Evolutionary conservation across 2,888 invertebrate genomes (phyloP).

Genomic region (Kryphioiulus occultus): DNA sequence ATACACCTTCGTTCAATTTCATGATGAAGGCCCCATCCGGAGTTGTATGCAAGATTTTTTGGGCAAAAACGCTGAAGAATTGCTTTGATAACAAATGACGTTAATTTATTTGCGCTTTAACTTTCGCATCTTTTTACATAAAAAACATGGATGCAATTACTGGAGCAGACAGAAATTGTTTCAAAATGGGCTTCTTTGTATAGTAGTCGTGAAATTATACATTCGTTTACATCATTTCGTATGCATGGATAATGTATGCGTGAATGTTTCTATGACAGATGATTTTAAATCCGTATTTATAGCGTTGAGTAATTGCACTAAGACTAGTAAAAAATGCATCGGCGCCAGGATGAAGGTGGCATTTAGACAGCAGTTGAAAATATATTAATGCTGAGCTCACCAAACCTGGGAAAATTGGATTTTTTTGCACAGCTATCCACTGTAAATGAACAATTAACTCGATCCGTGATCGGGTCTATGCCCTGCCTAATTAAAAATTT

Average conservation of each 20-base stretch:
- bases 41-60: background rate
- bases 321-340: background rate
- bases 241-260: slow-evolving; percentile 12
- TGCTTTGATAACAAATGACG: background rate
- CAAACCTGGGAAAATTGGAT: background rate
- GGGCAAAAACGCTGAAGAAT: background rate
- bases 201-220: background rate
- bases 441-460: background rate
- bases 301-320: background rate
- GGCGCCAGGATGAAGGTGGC: slow-evolving; percentile 16
- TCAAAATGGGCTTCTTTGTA: background rate
- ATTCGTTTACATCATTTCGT: background rate
- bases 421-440: background rate
- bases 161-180: slow-evolving; percentile 26
- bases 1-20: background rate
- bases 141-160: background rate
- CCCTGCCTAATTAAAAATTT: background rate
- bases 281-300: slow-evolving; percentile 12
- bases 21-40: background rate
- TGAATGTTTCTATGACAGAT: background rate
- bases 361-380: slow-evolving; percentile 31
- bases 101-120: background rate
- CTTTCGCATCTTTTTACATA: background rate
- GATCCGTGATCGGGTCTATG: background rate
- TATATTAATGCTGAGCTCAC: background rate